Evolutionary conservation across 2,113 vertebrate species (phyloP), one percentile per base, ranked within the genome.

Genomic region (Elgaria multicarinata): DNA sequence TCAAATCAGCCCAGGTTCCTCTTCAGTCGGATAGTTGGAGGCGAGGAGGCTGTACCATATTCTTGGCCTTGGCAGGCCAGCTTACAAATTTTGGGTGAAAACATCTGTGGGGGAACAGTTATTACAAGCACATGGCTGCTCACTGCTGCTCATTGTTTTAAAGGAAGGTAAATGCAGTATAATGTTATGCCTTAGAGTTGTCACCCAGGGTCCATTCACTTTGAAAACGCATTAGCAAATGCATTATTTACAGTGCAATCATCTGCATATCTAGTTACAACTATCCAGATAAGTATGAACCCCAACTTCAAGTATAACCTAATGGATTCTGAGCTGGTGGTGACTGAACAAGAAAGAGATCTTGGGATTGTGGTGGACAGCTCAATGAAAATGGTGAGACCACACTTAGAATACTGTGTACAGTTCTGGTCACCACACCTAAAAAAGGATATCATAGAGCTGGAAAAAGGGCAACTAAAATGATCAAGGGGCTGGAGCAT

Each of bases 61-160:
- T 96, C 92, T 1, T 95, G 96, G 97, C 95, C 95, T 80, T 95
- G 95, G 95, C 92, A 96, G 66, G 95, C 95, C 88, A 95, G 95
- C 20, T 84, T 97, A 6, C 89, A 93, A 85, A 93, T 91, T 93
- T 92, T 87, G 75, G 89, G 91, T 9, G 85, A 95, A 75, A 92
- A 91, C 71, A 50, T 96, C 83, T 97, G 94, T 87, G 96, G 95
- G 80, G 96, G 95, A 84, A 92, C 91, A 58, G 66, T 96, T 58
- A 89, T 97, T 89, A 85, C 92, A 64, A 91, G 93, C 67, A 94
- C 79, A 28, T 95, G 95, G 97, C 78, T 96, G 64, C 89, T 96
- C 77, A 96, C 96, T 86, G 93, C 95, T 87, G 96, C 96, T 87
- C 92, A 93, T 86, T 97, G 96, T 90, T 94, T 97, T 67, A 50